Evolutionary conservation across 2,888 invertebrate genomes (phyloP).

Genomic region (Orthosia gothica): DNA sequence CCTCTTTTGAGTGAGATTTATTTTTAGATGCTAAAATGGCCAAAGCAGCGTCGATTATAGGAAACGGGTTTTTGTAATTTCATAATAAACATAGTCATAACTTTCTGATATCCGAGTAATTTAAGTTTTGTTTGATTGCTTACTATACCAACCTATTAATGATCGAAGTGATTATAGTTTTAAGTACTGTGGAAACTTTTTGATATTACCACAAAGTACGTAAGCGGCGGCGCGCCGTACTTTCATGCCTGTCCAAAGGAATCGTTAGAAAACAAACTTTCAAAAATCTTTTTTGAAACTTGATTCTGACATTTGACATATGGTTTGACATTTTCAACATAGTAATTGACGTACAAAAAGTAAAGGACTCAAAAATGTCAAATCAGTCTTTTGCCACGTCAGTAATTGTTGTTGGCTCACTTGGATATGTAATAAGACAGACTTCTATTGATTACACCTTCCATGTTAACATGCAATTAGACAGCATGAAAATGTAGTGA

Average conservation of each 20-base stretch:
- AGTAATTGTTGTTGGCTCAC: not conserved
- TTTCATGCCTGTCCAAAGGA: not conserved
- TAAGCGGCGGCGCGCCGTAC: no score
- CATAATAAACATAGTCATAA: not conserved
- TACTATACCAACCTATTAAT: not conserved
- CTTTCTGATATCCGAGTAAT: not conserved
- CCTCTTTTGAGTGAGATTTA: not conserved
- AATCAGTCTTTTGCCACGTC: no score
- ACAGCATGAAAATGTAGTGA: no score
- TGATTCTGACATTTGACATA: not conserved
- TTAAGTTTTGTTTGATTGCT: not conserved
- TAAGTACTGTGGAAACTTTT: not conserved
- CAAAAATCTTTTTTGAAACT: no score
- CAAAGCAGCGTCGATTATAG: not conserved
- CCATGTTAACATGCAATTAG: not conserved
- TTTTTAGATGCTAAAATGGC: slow-evolving; percentile 13
- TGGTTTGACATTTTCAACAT: not conserved
- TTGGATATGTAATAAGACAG: not conserved
- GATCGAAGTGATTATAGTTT: not conserved
- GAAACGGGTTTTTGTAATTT: slow-evolving; percentile 24
- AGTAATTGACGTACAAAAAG: not conserved
- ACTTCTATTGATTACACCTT: no score
- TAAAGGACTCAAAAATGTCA: not conserved
- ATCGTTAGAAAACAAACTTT: not conserved
- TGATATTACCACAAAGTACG: no score